Percentiles rank a stretch among this genome's conserved stretches.
Conservation (phyloP, 2,797 vertebrate species). For the Spheniscus humboldti region DNA sequence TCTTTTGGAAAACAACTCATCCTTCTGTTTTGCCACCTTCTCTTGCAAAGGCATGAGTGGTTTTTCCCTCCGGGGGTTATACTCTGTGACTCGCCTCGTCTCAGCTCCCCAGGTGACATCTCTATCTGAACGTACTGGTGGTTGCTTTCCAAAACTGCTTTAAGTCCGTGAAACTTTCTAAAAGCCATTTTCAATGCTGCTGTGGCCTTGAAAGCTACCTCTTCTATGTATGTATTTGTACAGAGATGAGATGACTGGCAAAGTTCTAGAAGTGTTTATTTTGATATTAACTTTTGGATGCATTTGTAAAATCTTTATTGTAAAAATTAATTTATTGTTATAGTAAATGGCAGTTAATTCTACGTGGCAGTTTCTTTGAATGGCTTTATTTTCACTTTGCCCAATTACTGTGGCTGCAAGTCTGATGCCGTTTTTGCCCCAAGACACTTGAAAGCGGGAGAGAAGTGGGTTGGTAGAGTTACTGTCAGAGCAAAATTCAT, state of each 20-base stretch:
- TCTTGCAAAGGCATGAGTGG: not conserved
- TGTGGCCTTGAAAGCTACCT: conserved; percentile 19
- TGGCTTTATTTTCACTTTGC: not conserved
- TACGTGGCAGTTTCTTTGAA: fast-evolving
- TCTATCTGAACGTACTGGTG: not conserved
- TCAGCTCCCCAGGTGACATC: not conserved
- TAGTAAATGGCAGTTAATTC: not conserved
- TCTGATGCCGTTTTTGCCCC: not conserved
- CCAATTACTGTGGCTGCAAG: fast-evolving
- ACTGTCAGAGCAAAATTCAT: not conserved
- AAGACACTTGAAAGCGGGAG: not conserved
- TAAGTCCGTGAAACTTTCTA: not conserved
- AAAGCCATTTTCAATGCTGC: not conserved
- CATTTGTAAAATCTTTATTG: conserved; percentile 35
- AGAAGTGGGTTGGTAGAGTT: fast-evolving
- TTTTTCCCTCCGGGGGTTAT: not conserved
- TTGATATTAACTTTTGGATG: conserved; percentile 14
- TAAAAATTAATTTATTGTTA: conserved; percentile 40
- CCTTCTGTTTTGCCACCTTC: not conserved
- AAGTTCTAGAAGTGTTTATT: not conserved
- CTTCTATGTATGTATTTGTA: conserved; percentile 15
- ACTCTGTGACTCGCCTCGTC: fast-evolving
- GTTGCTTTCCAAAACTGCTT: not conserved
- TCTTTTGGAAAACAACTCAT: not conserved
- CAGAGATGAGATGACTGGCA: not conserved